Percentiles rank a stretch among this genome's conserved stretches.
Conservation (phyloP, 2,888 invertebrate genomes). For the Melieria picta region DNA sequence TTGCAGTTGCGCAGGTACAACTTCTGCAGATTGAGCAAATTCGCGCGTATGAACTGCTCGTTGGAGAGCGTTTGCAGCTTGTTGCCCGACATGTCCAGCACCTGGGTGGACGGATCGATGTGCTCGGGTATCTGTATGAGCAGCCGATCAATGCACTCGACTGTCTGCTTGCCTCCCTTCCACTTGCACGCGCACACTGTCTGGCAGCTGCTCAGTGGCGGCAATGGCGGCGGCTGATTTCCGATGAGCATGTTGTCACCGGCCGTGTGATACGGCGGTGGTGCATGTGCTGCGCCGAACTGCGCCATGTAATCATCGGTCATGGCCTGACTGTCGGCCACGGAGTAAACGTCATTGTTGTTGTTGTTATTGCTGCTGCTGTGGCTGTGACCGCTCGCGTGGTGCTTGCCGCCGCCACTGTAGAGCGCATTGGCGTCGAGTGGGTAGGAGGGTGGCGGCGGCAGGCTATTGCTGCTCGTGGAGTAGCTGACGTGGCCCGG, state of each 20-base stretch:
- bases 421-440: slow-evolving; percentile 34
- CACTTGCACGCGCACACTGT: slow-evolving; percentile 89
- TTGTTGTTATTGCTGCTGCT: slow-evolving; percentile 31
- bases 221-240: slow-evolving; percentile 53
- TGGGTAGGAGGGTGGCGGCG: slow-evolving; percentile 36
- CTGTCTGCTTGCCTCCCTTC: slow-evolving; percentile 93
- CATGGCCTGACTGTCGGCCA: slow-evolving; percentile 59
- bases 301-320: slow-evolving; percentile 58
- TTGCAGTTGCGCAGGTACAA: slow-evolving; percentile 85
- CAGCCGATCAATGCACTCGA: slow-evolving; percentile 86
- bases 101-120: slow-evolving; percentile 89
- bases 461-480: slow-evolving; percentile 21
- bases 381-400: not conserved
- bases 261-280: slow-evolving; percentile 25
- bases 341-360: slow-evolving; percentile 56
- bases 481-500: slow-evolving; percentile 37
- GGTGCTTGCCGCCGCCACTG: slow-evolving; percentile 5
- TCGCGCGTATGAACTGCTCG: slow-evolving; percentile 83
- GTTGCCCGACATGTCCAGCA: slow-evolving; percentile 88
- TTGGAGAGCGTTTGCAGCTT: slow-evolving; percentile 84
- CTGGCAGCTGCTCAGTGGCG: slow-evolving; percentile 67
- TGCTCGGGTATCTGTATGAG: slow-evolving; percentile 86
- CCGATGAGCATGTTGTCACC: slow-evolving; percentile 48
- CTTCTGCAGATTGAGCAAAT: slow-evolving; percentile 86
- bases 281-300: slow-evolving; percentile 37